These are phyloP conservation scores for Mareca penelope DNA, from an alignment of 2,797 vertebrate species.

Conservation along the genomic window DNA sequence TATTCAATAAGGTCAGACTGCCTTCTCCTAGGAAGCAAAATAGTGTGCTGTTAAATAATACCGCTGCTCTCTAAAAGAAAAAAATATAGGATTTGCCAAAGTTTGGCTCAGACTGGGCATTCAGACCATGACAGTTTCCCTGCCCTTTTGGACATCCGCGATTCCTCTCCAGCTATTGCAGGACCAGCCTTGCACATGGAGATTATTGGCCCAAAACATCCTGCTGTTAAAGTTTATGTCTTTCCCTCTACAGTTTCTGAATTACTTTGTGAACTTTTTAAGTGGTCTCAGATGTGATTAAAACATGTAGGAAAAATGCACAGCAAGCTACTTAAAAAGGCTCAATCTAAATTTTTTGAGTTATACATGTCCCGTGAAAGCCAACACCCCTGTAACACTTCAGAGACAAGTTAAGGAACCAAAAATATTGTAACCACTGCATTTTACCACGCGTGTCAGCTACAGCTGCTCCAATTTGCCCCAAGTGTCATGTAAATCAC, in stretches of 20 bases:
- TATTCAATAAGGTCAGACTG: not conserved
- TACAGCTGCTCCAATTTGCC: not conserved
- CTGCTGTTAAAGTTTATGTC: not conserved
- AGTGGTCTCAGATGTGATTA: not conserved
- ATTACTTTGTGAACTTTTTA: not conserved
- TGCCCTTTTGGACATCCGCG: fast-evolving
- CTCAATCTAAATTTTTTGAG: not conserved
- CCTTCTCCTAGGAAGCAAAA: not conserved
- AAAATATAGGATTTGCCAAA: not conserved
- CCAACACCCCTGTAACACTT: not conserved
- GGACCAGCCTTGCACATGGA: not conserved
- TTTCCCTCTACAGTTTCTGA: not conserved
- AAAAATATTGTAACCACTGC: not conserved
- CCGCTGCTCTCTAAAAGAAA: not conserved
- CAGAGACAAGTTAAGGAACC: conserved; percentile 11
- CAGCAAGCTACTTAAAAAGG: not conserved
- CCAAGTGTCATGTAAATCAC: not conserved
- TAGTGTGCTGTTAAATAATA: not conserved
- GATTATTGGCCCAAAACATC: not conserved
- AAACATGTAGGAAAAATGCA: fast-evolving
- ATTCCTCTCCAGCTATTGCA: not conserved
- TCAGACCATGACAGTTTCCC: not conserved
- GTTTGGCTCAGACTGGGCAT: not conserved
- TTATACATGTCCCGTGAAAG: not conserved
- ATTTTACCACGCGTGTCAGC: not conserved